These are phyloP conservation scores for Metellina segmentata DNA, from an alignment of 2,888 invertebrate species.

Conservation along the genomic window DNA sequence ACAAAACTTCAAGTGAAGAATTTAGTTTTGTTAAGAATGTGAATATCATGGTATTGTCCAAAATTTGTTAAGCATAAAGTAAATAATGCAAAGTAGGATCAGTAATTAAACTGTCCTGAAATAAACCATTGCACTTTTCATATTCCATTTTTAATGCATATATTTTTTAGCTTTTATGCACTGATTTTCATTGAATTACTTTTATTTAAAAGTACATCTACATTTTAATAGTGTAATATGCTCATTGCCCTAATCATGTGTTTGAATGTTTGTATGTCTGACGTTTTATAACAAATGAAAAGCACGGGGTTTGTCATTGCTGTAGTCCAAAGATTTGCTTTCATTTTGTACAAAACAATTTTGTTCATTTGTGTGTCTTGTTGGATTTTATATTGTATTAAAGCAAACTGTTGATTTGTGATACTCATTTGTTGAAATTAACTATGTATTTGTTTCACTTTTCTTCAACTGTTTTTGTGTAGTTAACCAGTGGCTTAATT, in stretches of 20 bases:
- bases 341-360: slow-evolving; percentile 64
- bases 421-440: slow-evolving; percentile 59
- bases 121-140: slow-evolving; percentile 43
- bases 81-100: slow-evolving; percentile 7
- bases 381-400: slow-evolving; percentile 74
- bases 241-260: slow-evolving; percentile 25
- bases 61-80: slow-evolving; percentile 58
- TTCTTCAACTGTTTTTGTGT: slow-evolving; percentile 22
- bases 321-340: slow-evolving; percentile 72
- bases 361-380: slow-evolving; percentile 66
- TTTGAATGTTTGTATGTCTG: slow-evolving; percentile 55
- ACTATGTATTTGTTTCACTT: slow-evolving; percentile 22
- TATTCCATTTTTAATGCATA: slow-evolving; percentile 59
- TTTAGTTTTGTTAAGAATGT: slow-evolving; percentile 71
- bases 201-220: slow-evolving; percentile 60
- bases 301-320: slow-evolving; percentile 51
- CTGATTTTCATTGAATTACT: slow-evolving; percentile 24
- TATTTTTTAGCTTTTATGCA: slow-evolving; percentile 62
- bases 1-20: slow-evolving; percentile 61
- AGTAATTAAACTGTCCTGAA: slow-evolving; percentile 12
- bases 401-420: slow-evolving; percentile 65
- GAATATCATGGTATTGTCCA: slow-evolving; percentile 46
- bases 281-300: slow-evolving; percentile 43
- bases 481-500: not conserved
- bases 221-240: slow-evolving; percentile 48